Base-by-base conservation (phyloP, 2,797 vertebrate species). In the Peromyscus eremicus region DNA sequence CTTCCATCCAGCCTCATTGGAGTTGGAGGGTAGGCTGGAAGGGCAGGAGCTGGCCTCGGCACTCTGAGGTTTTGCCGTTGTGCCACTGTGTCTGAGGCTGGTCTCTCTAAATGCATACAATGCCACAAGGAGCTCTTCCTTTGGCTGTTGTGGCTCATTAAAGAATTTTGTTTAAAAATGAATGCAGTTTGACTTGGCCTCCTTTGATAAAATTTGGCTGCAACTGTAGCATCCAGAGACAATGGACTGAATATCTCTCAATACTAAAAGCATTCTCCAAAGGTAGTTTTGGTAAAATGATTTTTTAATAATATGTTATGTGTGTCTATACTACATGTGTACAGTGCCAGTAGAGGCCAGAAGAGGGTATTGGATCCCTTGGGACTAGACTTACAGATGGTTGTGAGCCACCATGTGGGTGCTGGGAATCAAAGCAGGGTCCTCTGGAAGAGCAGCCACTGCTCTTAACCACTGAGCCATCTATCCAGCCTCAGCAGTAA, bases 121-220 rank as follows among this genome's bases (percentile, higher is more conserved):
- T 70, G 43, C n/a, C 85, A 92, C 27, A 37, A 71, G n/a, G 25
- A 75, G n/a, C 25, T 68, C 62, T 95, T 86, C 81, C 19, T 70
- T 17, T 66, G 60, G 32, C 23, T 71, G 25, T 3, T 27, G 11
- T 27, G 16, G 40, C 52, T 76, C 86, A 46, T 83, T 77, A 71
- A 83, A 94, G 52, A 76, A 83, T 68, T 94, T 93, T 94, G 40
- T 55, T 88, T 16, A 81, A 85, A 84, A 71, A 80, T n/a, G 23
- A 92, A 79, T 77, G 29, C 6, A 77, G 23, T 82, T 92, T 68
- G 62, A 77, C 73, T 88, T 94, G 82, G 82, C 57, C 68, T 91
- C 14, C 60, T 89, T 60, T 75, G 76, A 62, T 68, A 83, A 77
- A 90, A 37, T 6, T 75, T 57, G 40, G 8, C 64, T 68, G 34